phyloP scores from a whole-genome alignment of 2,888 invertebrate genomes.

The Lissonota sp. region DNA sequence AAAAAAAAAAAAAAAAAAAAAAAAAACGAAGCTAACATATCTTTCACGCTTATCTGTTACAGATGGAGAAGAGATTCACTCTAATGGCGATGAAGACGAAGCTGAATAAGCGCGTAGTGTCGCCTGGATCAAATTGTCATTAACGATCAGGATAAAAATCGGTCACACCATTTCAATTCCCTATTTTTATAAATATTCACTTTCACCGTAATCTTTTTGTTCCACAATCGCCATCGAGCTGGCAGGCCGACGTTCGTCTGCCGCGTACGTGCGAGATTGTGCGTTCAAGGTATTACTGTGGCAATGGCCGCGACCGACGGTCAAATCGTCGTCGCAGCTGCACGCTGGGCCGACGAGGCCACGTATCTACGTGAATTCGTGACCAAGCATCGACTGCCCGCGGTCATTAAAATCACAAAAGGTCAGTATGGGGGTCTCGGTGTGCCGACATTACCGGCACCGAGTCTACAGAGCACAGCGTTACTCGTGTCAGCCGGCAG shows the following conservation, averaged over 20 bases:
- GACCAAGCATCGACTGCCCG: slow-evolving; percentile 90
- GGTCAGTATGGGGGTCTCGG: slow-evolving; percentile 97
- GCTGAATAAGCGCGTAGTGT: slow-evolving; percentile 47
- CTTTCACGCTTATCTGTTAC: slow-evolving; percentile 64
- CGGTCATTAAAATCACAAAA: slow-evolving; percentile 95
- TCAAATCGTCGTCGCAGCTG: slow-evolving; percentile 94
- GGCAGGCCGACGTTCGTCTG: slow-evolving; percentile 61
- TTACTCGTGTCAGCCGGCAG: slow-evolving; percentile 94
- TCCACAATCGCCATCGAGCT: slow-evolving; percentile 55
- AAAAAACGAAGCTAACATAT: slow-evolving; percentile 1
- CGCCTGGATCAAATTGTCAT: slow-evolving; percentile 23
- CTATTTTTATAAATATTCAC: too few species aligned
- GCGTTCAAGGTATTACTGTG: slow-evolving; percentile 35
- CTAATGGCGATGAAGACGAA: slow-evolving; percentile 65
- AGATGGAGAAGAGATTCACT: slow-evolving; percentile 80
- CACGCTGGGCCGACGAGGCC: slow-evolving; percentile 90
- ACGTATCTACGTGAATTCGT: slow-evolving; percentile 90
- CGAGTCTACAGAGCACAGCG: slow-evolving; percentile 94
- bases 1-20: slow-evolving; percentile 5
- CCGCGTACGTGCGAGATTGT: slow-evolving; percentile 50
- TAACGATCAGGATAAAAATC: slow-evolving; percentile 6
- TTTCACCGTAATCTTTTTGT: slow-evolving; percentile 6
- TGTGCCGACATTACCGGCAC: slow-evolving; percentile 94
- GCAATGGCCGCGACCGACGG: slow-evolving; percentile 95
- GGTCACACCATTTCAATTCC: too few species aligned